Conservation (phyloP, 2,797 vertebrate genomes). For the Menidia menidia region DNA sequence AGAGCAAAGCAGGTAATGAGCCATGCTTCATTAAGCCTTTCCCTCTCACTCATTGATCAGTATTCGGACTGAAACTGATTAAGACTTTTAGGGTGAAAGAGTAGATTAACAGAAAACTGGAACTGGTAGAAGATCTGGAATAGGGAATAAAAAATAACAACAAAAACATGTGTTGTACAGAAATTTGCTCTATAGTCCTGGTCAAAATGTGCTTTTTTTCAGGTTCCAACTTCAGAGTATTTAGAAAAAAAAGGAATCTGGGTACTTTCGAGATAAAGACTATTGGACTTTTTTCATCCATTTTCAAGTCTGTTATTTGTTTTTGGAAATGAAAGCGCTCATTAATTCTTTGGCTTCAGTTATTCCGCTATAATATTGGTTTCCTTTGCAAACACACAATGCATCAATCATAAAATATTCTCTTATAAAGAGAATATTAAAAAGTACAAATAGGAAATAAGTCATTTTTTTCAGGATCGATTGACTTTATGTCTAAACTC, state of each 20-base stretch:
- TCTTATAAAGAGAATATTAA: no score
- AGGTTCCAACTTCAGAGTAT: no score
- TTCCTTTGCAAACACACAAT: conserved; percentile 22
- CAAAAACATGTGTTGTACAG: not conserved
- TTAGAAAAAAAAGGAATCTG: no score
- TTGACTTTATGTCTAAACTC: not conserved
- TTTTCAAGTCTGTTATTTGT: no score
- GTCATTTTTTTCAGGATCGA: no score
- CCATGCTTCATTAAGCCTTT: conserved; percentile 35
- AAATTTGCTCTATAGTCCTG: conserved; percentile 7
- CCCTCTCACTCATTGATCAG: conserved; percentile 39
- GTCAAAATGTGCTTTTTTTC: not conserved
- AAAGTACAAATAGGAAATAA: no score
- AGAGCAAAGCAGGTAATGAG: conserved; percentile 31
- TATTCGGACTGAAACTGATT: conserved; percentile 34
- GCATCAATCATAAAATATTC: no score
- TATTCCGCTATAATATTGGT: conserved; percentile 13
- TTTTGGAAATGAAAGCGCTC: no score
- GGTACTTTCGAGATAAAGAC: no score
- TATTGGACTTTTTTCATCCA: no score
- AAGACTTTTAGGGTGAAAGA: conserved; percentile 1
- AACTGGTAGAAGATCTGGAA: not conserved
- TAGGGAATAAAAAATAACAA: not conserved
- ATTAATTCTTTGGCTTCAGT: not conserved
- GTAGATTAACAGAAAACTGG: not conserved